Evolutionary conservation across 2,888 invertebrate genomes (phyloP).

Genomic region (Catocala sponsa): DNA sequence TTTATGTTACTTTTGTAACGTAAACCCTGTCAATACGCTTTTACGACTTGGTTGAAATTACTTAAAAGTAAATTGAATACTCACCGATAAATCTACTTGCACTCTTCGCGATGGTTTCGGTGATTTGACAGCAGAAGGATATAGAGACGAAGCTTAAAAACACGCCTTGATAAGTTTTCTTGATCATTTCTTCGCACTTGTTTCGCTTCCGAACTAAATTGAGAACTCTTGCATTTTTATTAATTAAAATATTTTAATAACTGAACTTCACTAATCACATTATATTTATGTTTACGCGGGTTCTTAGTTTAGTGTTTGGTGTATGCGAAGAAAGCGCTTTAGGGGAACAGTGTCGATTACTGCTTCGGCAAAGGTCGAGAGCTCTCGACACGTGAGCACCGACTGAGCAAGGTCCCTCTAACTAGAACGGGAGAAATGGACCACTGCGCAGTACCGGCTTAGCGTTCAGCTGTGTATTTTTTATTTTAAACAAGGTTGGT

Average conservation of each 20-base stretch:
- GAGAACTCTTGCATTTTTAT: conserved; percentile 50
- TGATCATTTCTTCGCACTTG: conserved; percentile 75
- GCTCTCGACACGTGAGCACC: conserved; percentile 70
- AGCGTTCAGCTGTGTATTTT: conserved; percentile 61
- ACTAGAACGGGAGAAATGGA: conserved; percentile 64
- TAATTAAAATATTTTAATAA: conserved; percentile 23
- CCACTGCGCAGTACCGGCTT: conserved; percentile 78
- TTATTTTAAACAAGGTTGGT: conserved; percentile 65
- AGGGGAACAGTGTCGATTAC: conserved; percentile 60
- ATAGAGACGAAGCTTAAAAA: conserved; percentile 83
- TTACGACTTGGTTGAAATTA: conserved; percentile 15
- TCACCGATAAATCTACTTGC: conserved; percentile 84
- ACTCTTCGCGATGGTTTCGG: conserved; percentile 83
- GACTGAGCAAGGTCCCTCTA: conserved; percentile 69
- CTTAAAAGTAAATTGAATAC: conserved; percentile 43
- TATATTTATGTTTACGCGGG: conserved; percentile 27
- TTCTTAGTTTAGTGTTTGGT: conserved; percentile 24
- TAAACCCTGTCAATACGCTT: conserved; percentile 30
- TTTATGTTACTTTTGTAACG: conserved; percentile 40
- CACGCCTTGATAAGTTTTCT: conserved; percentile 82
- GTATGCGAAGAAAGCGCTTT: conserved; percentile 46
- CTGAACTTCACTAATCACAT: conserved; percentile 48
- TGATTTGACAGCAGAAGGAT: conserved; percentile 84
- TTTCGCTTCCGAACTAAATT: conserved; percentile 46
- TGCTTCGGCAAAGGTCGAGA: conserved; percentile 71